Base-by-base conservation (phyloP, 2,113 vertebrate genomes). In the Hyla sarda region DNA sequence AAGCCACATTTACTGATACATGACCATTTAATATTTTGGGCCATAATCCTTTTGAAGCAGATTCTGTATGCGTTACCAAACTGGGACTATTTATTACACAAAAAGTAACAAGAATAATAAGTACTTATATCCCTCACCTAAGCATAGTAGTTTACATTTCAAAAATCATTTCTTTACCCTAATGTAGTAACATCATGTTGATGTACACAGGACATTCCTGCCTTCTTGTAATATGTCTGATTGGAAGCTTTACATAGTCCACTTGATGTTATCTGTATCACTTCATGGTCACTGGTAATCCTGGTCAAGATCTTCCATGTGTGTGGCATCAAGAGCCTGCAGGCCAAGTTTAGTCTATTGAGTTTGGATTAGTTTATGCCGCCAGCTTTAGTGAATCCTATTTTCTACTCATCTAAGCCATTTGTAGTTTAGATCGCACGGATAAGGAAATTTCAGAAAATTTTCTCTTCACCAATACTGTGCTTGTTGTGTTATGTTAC, bases 331-430 rank as follows among this genome's bases (percentile, higher is more conserved):
- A 32, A 65, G 80, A 84, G 83, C 83, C 72, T 84, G 72, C 72
- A 84, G 83, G 83, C 83, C 83, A 76, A 75, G 83, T 84, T 84
- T 84, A 84, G 72, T 75, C 83, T 76, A 77, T 48, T 76, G 72
- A 77, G 62, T 48, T 45, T 34, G 83, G 72, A 84, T 84, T 84
- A 84, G n/a, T 58, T 73, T 62, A 28, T 48, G 82, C 72, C 56
- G 72, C 72, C 71, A 75, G 52, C 50, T 58, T 41, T 75, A 74
- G n/a, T 76, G 56, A 84, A 84, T 76, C 72, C 72, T 76, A 45
- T 84, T 77, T 84, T 76, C 73, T 76, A 50, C 83, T 58, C 54
- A 60, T 21, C 71, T 37, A 32, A 58, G 52, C 41, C 10, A 76
- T 84, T 76, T 76, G 56, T 19, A 50, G n/a, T 48, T 23, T 32